Percentiles rank a stretch among this genome's conserved stretches.
Evolutionary conservation across 2,888 invertebrate genomes (phyloP).

Genomic region (Mamestra brassicae): DNA sequence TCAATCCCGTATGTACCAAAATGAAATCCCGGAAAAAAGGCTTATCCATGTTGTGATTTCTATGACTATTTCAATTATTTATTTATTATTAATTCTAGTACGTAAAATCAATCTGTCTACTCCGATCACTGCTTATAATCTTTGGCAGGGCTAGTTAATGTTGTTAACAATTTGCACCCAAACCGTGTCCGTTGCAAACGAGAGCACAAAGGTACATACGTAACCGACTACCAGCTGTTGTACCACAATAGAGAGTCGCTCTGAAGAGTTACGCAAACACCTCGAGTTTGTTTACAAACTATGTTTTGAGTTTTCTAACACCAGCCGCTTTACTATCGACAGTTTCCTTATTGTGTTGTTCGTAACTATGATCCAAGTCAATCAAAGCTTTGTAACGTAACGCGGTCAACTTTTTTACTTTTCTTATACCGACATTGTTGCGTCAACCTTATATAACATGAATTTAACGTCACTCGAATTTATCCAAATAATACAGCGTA

Average conservation of each 20-base stretch:
- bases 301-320: slow-evolving; percentile 67
- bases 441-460: slow-evolving; percentile 12
- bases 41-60: no score
- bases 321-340: slow-evolving; percentile 38
- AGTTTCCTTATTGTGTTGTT: slow-evolving; percentile 59
- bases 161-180: slow-evolving; percentile 70
- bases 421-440: slow-evolving; percentile 25
- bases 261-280: slow-evolving; percentile 83
- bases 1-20: no score
- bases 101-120: no score
- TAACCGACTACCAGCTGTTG: slow-evolving; percentile 85
- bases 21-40: no score
- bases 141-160: slow-evolving; percentile 17
- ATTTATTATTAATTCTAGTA: no score
- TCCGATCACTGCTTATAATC: background rate
- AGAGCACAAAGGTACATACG: slow-evolving; percentile 81
- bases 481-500: slow-evolving; percentile 22
- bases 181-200: slow-evolving; percentile 78
- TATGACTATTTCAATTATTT: no score
- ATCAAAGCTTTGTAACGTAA: slow-evolving; percentile 50
- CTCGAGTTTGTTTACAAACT: slow-evolving; percentile 80
- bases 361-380: slow-evolving; percentile 44
- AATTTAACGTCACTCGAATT: background rate
- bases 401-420: slow-evolving; percentile 24
- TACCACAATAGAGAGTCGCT: slow-evolving; percentile 85